phyloP scores from a whole-genome alignment of 2,888 invertebrate genomes.

The Drosophila emarginata region DNA sequence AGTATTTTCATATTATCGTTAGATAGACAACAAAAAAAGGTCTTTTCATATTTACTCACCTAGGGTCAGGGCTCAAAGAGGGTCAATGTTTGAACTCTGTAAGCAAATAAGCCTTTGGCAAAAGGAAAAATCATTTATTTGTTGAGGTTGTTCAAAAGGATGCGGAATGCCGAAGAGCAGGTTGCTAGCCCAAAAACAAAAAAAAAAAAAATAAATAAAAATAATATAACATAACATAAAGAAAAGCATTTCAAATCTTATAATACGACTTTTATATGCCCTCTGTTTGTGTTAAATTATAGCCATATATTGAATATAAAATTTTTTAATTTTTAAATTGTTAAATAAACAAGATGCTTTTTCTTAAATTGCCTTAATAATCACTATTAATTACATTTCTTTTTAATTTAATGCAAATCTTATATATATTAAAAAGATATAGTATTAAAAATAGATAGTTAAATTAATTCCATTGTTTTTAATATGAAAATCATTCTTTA shows the following conservation, averaged over 20 bases:
- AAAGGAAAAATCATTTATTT: constrained; percentile 63
- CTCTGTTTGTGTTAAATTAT: not conserved
- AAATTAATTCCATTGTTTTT: no score
- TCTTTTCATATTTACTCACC: constrained; percentile 59
- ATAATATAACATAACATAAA: constrained; percentile 13
- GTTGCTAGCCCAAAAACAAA: not conserved
- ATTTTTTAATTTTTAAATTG: no score
- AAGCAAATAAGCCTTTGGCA: constrained; percentile 66
- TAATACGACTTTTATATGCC: not conserved
- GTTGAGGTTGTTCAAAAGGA: constrained; percentile 78
- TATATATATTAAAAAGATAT: no score
- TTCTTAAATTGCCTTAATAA: no score
- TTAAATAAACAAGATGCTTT: no score
- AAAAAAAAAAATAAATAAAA: constrained; percentile 24
- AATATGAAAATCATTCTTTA: no score
- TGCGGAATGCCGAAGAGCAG: constrained; percentile 56
- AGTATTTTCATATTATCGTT: constrained; percentile 40
- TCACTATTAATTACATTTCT: no score
- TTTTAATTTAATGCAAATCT: no score
- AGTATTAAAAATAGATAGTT: no score
- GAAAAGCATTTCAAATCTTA: not conserved
- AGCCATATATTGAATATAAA: no score
- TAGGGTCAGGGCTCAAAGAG: constrained; percentile 34
- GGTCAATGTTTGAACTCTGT: constrained; percentile 68
- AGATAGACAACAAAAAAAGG: constrained; percentile 34